A percentile compares a stretch with the other conserved stretches of the same genome.
phyloP scores from a whole-genome alignment of 2,888 invertebrate species.

The Lithosia quadra region DNA sequence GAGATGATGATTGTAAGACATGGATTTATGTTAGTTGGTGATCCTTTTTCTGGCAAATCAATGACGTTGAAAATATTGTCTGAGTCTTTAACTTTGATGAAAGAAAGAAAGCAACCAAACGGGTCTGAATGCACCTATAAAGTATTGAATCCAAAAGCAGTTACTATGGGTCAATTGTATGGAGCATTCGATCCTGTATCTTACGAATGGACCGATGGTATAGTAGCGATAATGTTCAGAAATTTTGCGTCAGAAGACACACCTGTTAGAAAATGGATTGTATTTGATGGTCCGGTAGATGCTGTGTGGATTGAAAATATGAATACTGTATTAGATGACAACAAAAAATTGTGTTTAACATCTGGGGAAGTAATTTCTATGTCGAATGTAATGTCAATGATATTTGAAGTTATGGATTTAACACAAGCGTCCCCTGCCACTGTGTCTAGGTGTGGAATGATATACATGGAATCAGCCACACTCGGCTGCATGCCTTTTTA shows the following conservation, averaged over 20 bases:
- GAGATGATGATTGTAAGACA: slow-evolving; percentile 98
- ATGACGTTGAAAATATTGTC: slow-evolving; percentile 92
- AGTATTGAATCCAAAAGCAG: slow-evolving; percentile 96
- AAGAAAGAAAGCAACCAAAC: slow-evolving; percentile 84
- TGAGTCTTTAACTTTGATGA: slow-evolving; percentile 90
- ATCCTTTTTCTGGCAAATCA: slow-evolving; percentile 94
- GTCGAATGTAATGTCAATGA: slow-evolving; percentile 93
- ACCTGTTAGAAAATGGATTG: slow-evolving; percentile 94
- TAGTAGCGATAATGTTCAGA: slow-evolving; percentile 93
- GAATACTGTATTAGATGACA: slow-evolving; percentile 95
- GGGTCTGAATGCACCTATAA: slow-evolving; percentile 90
- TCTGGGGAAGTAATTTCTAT: slow-evolving; percentile 96
- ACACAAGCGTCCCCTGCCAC: slow-evolving; percentile 95
- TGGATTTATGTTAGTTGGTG: slow-evolving; percentile 97
- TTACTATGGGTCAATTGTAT: slow-evolving; percentile 97
- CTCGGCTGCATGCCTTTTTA: slow-evolving; percentile 94
- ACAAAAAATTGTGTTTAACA: slow-evolving; percentile 94
- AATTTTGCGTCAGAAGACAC: slow-evolving; percentile 91
- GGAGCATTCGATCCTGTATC: slow-evolving; percentile 97
- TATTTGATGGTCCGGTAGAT: slow-evolving; percentile 97
- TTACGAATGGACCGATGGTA: slow-evolving; percentile 96
- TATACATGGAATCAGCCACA: slow-evolving; percentile 94
- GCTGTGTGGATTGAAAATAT: slow-evolving; percentile 97
- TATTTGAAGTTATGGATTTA: slow-evolving; percentile 96
- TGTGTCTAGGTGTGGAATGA: slow-evolving; percentile 96